Evolutionary conservation across 2,797 vertebrate species (phyloP).

Genomic region (Odontamblyopus lacepedii): DNA sequence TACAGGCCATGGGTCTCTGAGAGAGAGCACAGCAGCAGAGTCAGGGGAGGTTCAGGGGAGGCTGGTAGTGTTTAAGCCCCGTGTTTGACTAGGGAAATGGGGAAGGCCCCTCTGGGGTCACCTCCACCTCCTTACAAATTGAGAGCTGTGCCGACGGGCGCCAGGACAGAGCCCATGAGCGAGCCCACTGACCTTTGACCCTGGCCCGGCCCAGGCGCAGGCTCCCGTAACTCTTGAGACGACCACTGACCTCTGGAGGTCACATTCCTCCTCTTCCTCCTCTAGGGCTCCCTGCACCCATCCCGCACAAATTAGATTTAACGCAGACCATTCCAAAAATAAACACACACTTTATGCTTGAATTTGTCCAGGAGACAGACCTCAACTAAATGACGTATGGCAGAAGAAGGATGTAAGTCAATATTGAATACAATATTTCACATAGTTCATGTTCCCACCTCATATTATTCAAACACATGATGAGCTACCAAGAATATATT

Average conservation of each 20-base stretch:
- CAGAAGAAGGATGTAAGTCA: slow-evolving; percentile 2
- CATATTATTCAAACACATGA: background rate
- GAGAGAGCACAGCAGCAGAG: slow-evolving; percentile 32
- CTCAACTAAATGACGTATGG: slow-evolving; percentile 41
- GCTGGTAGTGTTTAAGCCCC: slow-evolving; percentile 81
- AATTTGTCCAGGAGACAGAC: slow-evolving; percentile 46
- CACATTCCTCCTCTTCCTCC: slow-evolving; percentile 78
- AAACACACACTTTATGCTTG: slow-evolving; percentile 69
- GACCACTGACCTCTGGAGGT: slow-evolving; percentile 75
- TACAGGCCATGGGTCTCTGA: slow-evolving; percentile 56
- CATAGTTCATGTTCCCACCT: background rate
- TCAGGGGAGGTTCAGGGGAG: slow-evolving; percentile 58
- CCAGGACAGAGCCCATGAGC: slow-evolving; percentile 82
- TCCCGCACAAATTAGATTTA: slow-evolving; percentile 80
- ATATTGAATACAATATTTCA: slow-evolving; percentile 1
- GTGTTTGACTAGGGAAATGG: slow-evolving; percentile 81
- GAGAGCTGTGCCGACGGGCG: slow-evolving; percentile 83
- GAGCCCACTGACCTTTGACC: slow-evolving; percentile 84
- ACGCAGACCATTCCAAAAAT: slow-evolving; percentile 75
- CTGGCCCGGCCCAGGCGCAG: slow-evolving; percentile 66
- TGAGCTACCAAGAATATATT: background rate
- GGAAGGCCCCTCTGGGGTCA: slow-evolving; percentile 76
- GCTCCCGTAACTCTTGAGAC: slow-evolving; percentile 77
- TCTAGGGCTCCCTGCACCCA: slow-evolving; percentile 72
- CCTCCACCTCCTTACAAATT: slow-evolving; percentile 83